Percentiles rank a stretch among this genome's conserved stretches.
phyloP scores from a whole-genome alignment of 2,113 vertebrate genomes.

The Mastomys coucha region DNA sequence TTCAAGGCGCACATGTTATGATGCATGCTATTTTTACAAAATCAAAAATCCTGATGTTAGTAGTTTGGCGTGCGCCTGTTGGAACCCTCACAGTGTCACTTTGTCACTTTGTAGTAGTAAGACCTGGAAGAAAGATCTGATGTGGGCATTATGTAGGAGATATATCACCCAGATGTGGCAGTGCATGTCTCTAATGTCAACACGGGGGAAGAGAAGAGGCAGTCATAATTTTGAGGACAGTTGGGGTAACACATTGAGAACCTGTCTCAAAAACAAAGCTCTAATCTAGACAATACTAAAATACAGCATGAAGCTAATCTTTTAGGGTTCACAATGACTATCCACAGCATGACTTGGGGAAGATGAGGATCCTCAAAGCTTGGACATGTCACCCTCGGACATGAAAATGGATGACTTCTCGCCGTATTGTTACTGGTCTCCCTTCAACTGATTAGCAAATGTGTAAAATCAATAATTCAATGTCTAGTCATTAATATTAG shows the following conservation, averaged over 20 bases:
- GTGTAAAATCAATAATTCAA: not conserved
- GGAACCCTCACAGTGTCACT: not conserved
- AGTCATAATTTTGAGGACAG: too few species aligned
- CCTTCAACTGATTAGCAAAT: not conserved
- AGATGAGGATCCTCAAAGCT: not conserved
- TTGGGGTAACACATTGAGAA: not conserved
- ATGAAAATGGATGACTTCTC: not conserved
- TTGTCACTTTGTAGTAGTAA: not conserved
- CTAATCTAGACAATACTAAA: not conserved
- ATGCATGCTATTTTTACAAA: not conserved
- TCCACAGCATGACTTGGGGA: not conserved
- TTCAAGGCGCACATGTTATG: not conserved
- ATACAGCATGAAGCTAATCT: too few species aligned
- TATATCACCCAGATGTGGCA: not conserved
- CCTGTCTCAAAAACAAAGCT: not conserved
- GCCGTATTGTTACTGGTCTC: not conserved
- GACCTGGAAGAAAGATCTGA: not conserved
- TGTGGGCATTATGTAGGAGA: not conserved
- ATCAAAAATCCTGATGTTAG: not conserved
- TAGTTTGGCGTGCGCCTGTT: not conserved
- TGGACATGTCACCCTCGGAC: not conserved
- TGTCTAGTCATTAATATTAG: not conserved
- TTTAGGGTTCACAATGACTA: not conserved
- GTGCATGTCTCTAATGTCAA: not conserved
- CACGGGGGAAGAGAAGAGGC: not conserved